Conservation (phyloP, 2,113 vertebrate species). For the Lathamus discolor region DNA sequence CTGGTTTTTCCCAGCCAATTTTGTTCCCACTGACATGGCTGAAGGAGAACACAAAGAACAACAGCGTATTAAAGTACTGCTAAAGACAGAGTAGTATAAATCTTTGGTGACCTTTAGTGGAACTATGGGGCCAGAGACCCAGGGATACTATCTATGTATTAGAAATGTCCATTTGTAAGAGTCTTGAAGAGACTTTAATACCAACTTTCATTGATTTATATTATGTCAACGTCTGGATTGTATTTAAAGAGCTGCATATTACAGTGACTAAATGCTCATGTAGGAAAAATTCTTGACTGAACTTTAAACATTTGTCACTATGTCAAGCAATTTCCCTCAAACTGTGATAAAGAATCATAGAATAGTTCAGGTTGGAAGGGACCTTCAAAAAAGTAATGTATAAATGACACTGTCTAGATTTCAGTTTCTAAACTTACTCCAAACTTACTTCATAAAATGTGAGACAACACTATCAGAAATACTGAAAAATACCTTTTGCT, state of each 20-base stretch:
- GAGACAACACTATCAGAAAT: neutral
- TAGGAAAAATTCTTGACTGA: neutral
- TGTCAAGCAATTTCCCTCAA: neutral
- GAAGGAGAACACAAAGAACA: slow-evolving; percentile 42
- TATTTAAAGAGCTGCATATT: neutral
- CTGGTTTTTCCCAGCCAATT: slow-evolving; percentile 84
- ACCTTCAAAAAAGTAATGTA: neutral
- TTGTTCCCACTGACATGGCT: slow-evolving; percentile 90
- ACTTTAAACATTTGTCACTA: neutral
- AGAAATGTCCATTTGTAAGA: neutral
- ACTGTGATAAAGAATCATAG: neutral
- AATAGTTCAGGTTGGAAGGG: neutral
- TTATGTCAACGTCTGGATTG: neutral
- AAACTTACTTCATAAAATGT: neutral
- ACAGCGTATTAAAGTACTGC: neutral
- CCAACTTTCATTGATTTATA: neutral
- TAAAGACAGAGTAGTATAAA: neutral
- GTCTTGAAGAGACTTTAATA: neutral
- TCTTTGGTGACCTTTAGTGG: neutral
- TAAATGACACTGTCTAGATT: neutral
- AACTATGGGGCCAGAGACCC: neutral
- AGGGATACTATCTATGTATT: neutral
- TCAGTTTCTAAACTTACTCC: neutral
- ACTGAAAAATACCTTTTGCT: neutral
- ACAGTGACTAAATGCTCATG: neutral